Conservation (phyloP, 2,113 vertebrate species). For the Trogon surrucura region DNA sequence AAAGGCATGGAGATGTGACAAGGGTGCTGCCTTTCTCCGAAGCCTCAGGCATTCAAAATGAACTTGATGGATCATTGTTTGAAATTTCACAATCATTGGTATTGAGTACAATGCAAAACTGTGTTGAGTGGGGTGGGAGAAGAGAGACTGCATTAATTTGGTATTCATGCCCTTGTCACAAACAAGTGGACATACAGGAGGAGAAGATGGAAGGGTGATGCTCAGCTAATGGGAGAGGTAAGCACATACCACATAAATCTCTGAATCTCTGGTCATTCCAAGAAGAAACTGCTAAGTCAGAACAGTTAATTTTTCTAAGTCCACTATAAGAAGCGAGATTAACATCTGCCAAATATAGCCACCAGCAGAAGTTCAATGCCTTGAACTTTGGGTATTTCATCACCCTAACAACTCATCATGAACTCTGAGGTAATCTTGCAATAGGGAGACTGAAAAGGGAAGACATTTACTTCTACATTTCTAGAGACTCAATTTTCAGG, state of each 20-base stretch:
- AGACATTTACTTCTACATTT: neutral
- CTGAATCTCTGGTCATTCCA: neutral
- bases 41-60: neutral
- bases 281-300: neutral
- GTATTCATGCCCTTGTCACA: neutral
- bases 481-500: neutral
- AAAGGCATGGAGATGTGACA: neutral
- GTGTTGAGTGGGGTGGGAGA: neutral
- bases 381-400: constrained; percentile 25
- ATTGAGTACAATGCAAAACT: constrained; percentile 26
- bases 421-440: neutral
- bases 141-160: neutral
- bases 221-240: neutral
- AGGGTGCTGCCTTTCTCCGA: neutral
- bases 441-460: neutral
- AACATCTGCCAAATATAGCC: neutral
- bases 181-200: neutral
- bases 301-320: neutral
- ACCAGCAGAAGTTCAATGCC: neutral
- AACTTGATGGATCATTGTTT: neutral
- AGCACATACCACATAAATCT: neutral
- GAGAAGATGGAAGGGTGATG: neutral
- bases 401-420: neutral
- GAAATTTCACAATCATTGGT: neutral
- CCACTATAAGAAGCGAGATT: neutral